Evolutionary conservation across 2,797 vertebrate species (phyloP), one percentile per base, ranked within the genome.

Genomic region (Toxotes lorentzi): DNA sequence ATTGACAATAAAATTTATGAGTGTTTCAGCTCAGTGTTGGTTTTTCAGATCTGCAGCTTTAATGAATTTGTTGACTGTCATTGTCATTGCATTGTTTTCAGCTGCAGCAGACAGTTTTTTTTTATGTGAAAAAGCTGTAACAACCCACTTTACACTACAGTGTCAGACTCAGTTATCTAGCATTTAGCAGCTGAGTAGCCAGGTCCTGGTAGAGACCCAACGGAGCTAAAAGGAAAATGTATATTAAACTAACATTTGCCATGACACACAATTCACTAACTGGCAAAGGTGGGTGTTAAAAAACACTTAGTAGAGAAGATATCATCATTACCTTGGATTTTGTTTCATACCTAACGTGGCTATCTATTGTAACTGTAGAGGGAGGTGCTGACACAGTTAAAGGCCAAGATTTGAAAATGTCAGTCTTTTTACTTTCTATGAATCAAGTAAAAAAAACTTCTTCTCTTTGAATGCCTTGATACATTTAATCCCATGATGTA

Each of bases 331-430:
- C 43, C 19, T 73, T 62, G 66, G 56, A 73, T 59, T 73, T 41
- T 14, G 34, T 51, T 68, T 69, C 35, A 50, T 50, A 21, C 23
- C 17, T n/a, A 41, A 34, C 3, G 6, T 35, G 12, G 61, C 9
- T 48, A 47, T 67, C 9, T 35, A 23, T 24, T 63, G 38, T 66
- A 21, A 50, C 21, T 32, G 41, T 19, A 57, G 21, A 40, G 6
- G 16, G 30, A 16, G 23, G 8, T 30, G 53, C 14, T 32, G n/a
- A n/a, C 19, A 12, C 2, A 35, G 9, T 51, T 19, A 70, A 72
- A 74, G 41, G 51, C 41, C 45, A 73, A 7, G 17, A 40, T 73
- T 43, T 71, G 41, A 73, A 73, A 83, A 81, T 78, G 53, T 59
- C 51, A n/a, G 23, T 50, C 62, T 73, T 4, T 6, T 27, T n/a